Evolutionary conservation across 2,888 invertebrate genomes (phyloP), one percentile per base, ranked within the genome.

Genomic region (Hirtodrosophila cameraria): DNA sequence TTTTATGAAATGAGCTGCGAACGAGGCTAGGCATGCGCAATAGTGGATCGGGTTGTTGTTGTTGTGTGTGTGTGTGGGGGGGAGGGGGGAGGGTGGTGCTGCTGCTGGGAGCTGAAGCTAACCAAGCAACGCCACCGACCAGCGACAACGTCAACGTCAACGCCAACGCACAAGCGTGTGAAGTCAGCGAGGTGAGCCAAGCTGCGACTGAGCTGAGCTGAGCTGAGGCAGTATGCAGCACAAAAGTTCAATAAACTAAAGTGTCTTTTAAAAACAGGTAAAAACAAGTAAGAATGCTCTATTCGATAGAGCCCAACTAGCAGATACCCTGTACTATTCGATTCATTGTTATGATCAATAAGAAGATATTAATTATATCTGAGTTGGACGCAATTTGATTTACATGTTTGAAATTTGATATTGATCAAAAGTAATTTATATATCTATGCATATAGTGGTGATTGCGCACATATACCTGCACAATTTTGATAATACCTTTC

Each of bases 191-290:
- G 39, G 48, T 41, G 43, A 57, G 59, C 52, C 18, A 36, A 46
- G 13, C 27, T 28, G 52, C 30, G 58, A n/a, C 42, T 27, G 38
- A 54, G 57, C 45, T 13, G 48, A 43, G 28, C 43, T 33, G 46
- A 49, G 67, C 60, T 41, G 31, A 48, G 46, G 69, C 78, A 79
- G 73, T 82, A 68, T 73, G 70, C 74, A 66, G 75, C 80, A 76
- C 80, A 80, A 81, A 81, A 76, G 87, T 84, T 86, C 82, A 87
- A 84, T 82, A 82, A 84, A 84, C 84, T 86, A 77, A 80, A 83
- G 71, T 81, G 68, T 73, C 70, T 79, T 84, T 68, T 75, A 60
- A 62, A 78, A 76, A 69, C 74, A 67, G 68, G 75, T 68, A 67
- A 82, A 72, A 65, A 64, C 53, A 60, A 57, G 60, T 60, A 60